phyloP scores from a whole-genome alignment of 2,113 vertebrate genomes.

The Percina caprodes region DNA sequence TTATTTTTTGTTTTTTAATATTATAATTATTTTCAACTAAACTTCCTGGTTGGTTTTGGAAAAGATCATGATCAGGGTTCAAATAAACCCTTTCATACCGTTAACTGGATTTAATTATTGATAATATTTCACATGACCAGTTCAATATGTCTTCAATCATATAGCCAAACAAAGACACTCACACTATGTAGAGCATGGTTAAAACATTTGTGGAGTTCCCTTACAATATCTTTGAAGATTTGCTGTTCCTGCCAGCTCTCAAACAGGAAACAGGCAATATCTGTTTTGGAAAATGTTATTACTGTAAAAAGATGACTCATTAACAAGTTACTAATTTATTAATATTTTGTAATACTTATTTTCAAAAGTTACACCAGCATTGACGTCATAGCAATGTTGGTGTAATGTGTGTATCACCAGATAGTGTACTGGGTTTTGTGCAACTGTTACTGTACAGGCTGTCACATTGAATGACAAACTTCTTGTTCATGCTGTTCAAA shows the following conservation, averaged over 20 bases:
- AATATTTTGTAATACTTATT: background rate
- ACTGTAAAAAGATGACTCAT: slow-evolving; percentile 24
- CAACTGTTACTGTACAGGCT: background rate
- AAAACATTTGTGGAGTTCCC: background rate
- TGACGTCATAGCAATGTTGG: background rate
- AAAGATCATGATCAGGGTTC: too few relatives aligned
- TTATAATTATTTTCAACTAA: too few relatives aligned
- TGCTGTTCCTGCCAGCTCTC: slow-evolving; percentile 8
- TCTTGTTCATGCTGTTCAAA: background rate
- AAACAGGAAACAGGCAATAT: slow-evolving; percentile 19
- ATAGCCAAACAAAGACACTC: background rate
- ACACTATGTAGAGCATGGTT: background rate
- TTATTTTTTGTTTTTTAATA: too few relatives aligned
- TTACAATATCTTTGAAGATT: background rate
- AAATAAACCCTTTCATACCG: too few relatives aligned
- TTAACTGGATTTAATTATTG: too few relatives aligned
- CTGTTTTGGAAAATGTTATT: background rate
- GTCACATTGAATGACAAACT: background rate
- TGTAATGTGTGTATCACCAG: background rate
- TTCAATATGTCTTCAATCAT: background rate
- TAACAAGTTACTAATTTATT: background rate
- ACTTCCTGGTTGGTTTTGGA: too few relatives aligned
- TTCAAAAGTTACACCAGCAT: background rate
- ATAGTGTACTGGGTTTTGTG: background rate
- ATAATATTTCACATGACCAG: background rate